Percentiles rank a stretch among this genome's conserved stretches.
These are phyloP conservation scores for Drosophila subquinaria DNA, from an alignment of 2,888 invertebrate species.

Conservation along the genomic window DNA sequence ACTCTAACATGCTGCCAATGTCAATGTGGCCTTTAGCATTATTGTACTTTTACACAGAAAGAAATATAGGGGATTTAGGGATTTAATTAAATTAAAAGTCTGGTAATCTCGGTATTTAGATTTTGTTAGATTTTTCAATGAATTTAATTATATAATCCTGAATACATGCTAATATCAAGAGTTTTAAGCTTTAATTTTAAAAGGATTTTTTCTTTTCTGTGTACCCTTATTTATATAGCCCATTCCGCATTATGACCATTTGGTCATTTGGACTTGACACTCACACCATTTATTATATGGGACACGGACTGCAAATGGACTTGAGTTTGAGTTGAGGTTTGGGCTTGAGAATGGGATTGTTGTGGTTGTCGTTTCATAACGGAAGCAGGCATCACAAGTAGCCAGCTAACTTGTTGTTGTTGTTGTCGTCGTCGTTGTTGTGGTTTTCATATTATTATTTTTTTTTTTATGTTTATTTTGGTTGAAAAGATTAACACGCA, in stretches of 20 bases:
- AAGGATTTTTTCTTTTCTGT: no score
- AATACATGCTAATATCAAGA: no score
- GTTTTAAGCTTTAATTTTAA: no score
- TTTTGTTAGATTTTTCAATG: no score
- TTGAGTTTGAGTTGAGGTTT: neutral
- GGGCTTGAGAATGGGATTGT: conserved; percentile 7
- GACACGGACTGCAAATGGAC: neutral
- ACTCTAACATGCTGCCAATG: conserved; percentile 26
- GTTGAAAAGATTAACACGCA: conserved; percentile 69
- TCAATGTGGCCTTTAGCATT: conserved; percentile 49
- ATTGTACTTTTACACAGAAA: conserved; percentile 12
- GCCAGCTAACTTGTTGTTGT: conserved; percentile 17
- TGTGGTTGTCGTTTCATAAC: conserved; percentile 57
- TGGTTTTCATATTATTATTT: conserved; percentile 6
- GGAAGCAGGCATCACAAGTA: conserved; percentile 55
- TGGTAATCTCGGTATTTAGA: no score
- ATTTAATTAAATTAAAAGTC: no score
- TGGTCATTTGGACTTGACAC: conserved; percentile 41
- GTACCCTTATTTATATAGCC: conserved; percentile 43
- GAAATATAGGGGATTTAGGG: no score
- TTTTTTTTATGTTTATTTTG: conserved; percentile 51
- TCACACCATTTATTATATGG: conserved; percentile 36
- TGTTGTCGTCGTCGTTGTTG: conserved; percentile 7
- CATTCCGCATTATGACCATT: conserved; percentile 51
- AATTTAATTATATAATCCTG: no score